Conservation (phyloP, 2,797 vertebrate genomes). For the Sebastiscus tertius region DNA sequence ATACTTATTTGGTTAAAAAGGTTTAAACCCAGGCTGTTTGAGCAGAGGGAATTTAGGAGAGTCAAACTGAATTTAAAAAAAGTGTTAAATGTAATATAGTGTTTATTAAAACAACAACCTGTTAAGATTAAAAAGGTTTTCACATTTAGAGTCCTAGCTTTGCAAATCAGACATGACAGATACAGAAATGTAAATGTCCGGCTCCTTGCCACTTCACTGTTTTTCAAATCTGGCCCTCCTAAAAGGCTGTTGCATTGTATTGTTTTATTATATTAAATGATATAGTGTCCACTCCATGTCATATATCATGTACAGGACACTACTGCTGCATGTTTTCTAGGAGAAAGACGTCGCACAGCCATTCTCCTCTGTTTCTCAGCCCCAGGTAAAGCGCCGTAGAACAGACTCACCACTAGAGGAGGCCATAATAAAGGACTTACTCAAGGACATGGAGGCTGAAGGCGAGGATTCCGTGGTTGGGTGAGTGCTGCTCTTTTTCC, state of each 20-base stretch:
- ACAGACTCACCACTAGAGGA: constrained; percentile 72
- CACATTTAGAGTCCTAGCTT: too few relatives aligned
- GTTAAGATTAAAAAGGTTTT: too few relatives aligned
- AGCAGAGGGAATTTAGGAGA: too few relatives aligned
- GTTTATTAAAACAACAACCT: too few relatives aligned
- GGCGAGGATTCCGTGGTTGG: not conserved
- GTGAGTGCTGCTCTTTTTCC: constrained; percentile 28
- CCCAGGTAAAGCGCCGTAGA: constrained; percentile 40
- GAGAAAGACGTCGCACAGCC: not conserved
- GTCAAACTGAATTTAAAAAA: too few relatives aligned
- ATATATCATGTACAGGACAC: not conserved
- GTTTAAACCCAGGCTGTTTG: too few relatives aligned
- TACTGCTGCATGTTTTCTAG: constrained; percentile 24
- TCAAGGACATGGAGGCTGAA: constrained; percentile 19
- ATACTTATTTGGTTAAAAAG: too few relatives aligned
- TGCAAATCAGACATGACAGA: too few relatives aligned
- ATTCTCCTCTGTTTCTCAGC: not conserved
- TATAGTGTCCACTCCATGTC: not conserved
- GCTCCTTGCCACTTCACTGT: too few relatives aligned
- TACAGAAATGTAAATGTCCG: too few relatives aligned
- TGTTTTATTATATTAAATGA: not conserved
- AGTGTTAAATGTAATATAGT: too few relatives aligned
- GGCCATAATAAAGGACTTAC: constrained; percentile 55
- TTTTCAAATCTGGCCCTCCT: too few relatives aligned
- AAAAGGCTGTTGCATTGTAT: not conserved